Evolutionary conservation across 1,140 invertebrate species (phyloP).

Genomic region (Arctopsyche grandis): DNA sequence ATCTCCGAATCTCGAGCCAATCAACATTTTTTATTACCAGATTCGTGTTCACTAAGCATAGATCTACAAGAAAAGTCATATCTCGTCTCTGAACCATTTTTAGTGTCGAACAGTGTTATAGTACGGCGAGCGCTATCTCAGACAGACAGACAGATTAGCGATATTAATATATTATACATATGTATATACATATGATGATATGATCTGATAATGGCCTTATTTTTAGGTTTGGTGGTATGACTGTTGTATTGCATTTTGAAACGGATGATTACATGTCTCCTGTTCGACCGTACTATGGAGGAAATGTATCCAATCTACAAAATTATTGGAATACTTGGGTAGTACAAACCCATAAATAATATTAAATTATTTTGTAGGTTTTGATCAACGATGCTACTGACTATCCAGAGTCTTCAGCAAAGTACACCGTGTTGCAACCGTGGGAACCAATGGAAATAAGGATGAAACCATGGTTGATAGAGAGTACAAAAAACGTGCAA

Average conservation of each 20-base stretch:
- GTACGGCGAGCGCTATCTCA: too few relatives aligned
- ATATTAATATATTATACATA: too few relatives aligned
- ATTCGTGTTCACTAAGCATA: too few relatives aligned
- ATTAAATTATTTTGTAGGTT: conserved; percentile 1
- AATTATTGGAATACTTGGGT: neutral
- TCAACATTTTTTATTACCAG: too few relatives aligned
- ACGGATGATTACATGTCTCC: conserved; percentile 47
- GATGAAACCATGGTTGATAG: conserved; percentile 18
- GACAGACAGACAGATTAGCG: too few relatives aligned
- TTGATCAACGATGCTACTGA: conserved; percentile 12
- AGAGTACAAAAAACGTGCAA: conserved; percentile 11
- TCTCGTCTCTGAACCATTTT: too few relatives aligned
- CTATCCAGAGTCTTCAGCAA: conserved; percentile 19
- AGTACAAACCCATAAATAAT: neutral
- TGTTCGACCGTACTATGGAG: conserved; percentile 40
- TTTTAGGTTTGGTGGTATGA: conserved; percentile 45
- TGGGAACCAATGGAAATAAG: neutral
- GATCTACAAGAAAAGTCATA: too few relatives aligned
- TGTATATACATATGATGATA: too few relatives aligned
- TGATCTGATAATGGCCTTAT: neutral
- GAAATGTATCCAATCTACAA: conserved; percentile 34
- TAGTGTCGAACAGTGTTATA: too few relatives aligned
- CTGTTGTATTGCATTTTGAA: conserved; percentile 40
- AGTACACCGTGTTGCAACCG: neutral
- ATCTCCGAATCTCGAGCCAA: too few relatives aligned